phyloP scores from a whole-genome alignment of 2,113 vertebrate genomes.

The Clarias macrocephalus region DNA sequence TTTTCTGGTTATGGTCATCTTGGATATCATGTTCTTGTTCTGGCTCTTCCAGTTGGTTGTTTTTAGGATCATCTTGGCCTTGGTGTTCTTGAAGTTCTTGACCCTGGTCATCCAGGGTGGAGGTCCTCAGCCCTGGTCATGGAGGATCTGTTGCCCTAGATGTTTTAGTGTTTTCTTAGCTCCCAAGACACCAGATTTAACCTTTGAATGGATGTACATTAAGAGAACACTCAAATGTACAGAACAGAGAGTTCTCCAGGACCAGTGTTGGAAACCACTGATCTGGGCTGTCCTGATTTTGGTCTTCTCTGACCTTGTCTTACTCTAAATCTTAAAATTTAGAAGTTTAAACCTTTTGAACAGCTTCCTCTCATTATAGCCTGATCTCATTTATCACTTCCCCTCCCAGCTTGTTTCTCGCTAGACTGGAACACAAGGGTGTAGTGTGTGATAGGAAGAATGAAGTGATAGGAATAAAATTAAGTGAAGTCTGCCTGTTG shows the following conservation, averaged over 20 bases:
- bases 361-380: neutral
- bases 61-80: neutral
- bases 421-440: neutral
- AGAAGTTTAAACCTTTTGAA: neutral
- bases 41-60: neutral
- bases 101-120: too few species aligned
- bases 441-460: too few species aligned
- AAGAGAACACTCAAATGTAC: too few species aligned
- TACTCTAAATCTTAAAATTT: neutral
- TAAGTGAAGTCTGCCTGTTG: neutral
- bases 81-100: neutral
- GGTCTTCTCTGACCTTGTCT: neutral
- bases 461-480: neutral
- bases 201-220: too few species aligned
- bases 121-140: too few species aligned
- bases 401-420: neutral
- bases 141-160: too few species aligned
- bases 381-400: neutral
- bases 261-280: too few species aligned
- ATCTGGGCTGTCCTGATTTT: neutral
- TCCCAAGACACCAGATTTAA: too few species aligned
- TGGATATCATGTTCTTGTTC: neutral
- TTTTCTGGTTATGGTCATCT: neutral
- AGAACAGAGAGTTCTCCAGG: too few species aligned
- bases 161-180: too few species aligned